A percentile compares a stretch with the other conserved stretches of the same genome.
phyloP scores from a whole-genome alignment of 2,797 vertebrate genomes.

The Miichthys miiuy region DNA sequence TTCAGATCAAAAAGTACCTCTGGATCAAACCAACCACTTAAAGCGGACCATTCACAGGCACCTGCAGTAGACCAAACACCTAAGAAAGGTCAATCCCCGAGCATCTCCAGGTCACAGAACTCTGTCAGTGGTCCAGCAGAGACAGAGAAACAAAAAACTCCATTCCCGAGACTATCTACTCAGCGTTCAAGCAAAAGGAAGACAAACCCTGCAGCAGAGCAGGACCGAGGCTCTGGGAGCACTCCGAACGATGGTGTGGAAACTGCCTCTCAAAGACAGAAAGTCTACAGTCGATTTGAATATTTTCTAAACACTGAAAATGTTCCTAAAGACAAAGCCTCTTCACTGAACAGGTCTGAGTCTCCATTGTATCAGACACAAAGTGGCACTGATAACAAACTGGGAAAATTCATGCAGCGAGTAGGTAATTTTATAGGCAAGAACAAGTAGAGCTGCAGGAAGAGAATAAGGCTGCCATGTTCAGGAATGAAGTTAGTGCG shows the following conservation, averaged over 20 bases:
- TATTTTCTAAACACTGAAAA: conserved; percentile 52
- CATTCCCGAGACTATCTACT: conserved; percentile 45
- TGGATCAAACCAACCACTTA: conserved; percentile 25
- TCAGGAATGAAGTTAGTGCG: not conserved
- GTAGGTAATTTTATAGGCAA: conserved; percentile 77
- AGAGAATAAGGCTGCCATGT: too few relatives aligned
- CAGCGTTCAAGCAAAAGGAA: conserved; percentile 70
- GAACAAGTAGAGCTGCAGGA: conserved; percentile 62
- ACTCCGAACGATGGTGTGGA: conserved; percentile 12
- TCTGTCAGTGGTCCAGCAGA: conserved; percentile 5
- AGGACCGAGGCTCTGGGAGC: conserved; percentile 26
- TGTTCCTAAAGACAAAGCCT: conserved; percentile 31
- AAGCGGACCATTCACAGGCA: conserved; percentile 23
- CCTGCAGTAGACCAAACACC: conserved; percentile 16
- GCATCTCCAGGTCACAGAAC: conserved; percentile 38
- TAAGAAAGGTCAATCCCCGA: conserved; percentile 22
- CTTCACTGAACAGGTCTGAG: conserved; percentile 14
- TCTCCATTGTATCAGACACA: conserved; percentile 36
- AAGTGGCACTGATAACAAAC: conserved; percentile 68
- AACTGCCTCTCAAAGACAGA: conserved; percentile 22
- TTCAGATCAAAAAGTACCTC: conserved; percentile 32
- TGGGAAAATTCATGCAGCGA: conserved; percentile 81
- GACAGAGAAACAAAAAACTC: conserved; percentile 51
- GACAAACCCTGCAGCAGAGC: conserved; percentile 27
- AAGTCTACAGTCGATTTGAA: conserved; percentile 73